Conservation (phyloP, 2,888 invertebrate genomes). For the Orchesella flavescens region DNA sequence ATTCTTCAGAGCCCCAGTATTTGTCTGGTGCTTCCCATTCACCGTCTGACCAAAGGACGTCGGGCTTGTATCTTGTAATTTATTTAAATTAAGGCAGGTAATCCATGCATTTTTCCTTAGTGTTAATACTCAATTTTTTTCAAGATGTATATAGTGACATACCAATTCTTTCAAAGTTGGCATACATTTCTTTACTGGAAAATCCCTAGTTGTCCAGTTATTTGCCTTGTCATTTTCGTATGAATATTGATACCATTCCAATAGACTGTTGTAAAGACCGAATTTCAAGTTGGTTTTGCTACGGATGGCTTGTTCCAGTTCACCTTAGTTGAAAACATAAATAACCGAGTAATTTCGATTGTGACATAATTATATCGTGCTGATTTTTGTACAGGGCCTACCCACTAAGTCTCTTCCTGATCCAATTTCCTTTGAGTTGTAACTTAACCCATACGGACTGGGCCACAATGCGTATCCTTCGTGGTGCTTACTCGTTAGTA, state of each 20-base stretch:
- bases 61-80: conserved; percentile 73
- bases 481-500: conserved; percentile 90
- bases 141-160: too few species aligned
- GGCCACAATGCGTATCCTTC: conserved; percentile 91
- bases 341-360: too few species aligned
- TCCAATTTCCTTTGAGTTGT: conserved; percentile 88
- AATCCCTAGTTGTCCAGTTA: conserved; percentile 73
- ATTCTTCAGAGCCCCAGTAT: conserved; percentile 75
- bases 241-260: conserved; percentile 75
- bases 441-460: conserved; percentile 86
- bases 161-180: conserved; percentile 55
- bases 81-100: neutral
- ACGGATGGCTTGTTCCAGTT: conserved; percentile 73
- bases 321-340: conserved; percentile 43
- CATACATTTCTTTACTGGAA: conserved; percentile 41
- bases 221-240: conserved; percentile 74
- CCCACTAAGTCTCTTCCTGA: conserved; percentile 85
- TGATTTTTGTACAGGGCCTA: conserved; percentile 72
- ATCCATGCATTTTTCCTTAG: too few species aligned
- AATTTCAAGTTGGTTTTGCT: conserved; percentile 72
- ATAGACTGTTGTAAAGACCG: conserved; percentile 74
- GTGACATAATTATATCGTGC: conserved; percentile 78
- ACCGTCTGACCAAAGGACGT: conserved; percentile 74
- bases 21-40: conserved; percentile 71
- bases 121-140: too few species aligned